Conservation (phyloP, 2,888 invertebrate species). For the Megamerina dolium region DNA sequence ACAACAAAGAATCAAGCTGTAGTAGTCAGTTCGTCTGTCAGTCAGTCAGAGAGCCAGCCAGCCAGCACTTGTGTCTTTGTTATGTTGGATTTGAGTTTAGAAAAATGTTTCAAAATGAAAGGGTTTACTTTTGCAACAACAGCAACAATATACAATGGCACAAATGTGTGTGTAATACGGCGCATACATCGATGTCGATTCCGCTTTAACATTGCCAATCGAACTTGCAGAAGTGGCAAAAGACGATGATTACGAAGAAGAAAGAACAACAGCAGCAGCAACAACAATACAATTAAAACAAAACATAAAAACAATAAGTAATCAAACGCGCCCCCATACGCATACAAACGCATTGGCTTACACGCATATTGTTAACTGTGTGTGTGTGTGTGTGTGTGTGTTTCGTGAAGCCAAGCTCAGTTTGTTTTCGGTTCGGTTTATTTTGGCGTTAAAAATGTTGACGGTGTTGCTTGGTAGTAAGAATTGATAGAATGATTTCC, state of each 20-base stretch:
- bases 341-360: neutral
- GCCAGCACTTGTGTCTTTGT: neutral
- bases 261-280: neutral
- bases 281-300: neutral
- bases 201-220: no score
- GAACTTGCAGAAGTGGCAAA: neutral
- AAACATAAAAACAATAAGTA: constrained; percentile 1
- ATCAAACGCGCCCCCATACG: neutral
- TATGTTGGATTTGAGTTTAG: neutral
- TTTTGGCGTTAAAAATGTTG: no score
- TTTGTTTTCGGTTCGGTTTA: no score
- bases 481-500: no score
- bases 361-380: neutral
- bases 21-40: no score
- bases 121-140: constrained; percentile 14
- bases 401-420: no score
- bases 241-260: constrained; percentile 1
- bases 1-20: neutral
- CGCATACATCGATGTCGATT: no score
- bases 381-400: neutral
- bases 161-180: no score
- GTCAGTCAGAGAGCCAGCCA: neutral
- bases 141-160: neutral
- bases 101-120: neutral
- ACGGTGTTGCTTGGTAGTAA: no score